Evolutionary conservation across 92 coral and sea anemone genomes (phyloP).

Genomic region (Palythoa caribaeorum): DNA sequence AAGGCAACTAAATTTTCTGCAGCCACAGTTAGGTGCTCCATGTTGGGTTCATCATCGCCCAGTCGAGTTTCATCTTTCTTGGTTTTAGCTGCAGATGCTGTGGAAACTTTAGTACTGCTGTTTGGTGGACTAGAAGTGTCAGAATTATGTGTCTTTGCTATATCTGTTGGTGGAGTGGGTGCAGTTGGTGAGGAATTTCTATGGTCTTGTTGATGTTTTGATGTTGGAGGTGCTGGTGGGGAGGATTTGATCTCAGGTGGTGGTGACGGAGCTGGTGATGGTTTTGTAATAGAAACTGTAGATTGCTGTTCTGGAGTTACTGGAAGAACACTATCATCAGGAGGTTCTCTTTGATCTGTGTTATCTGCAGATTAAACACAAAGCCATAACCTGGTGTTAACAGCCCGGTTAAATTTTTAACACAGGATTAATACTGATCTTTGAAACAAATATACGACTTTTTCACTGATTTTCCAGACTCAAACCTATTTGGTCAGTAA

Average conservation of each 20-base stretch:
- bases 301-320: constrained; percentile 7
- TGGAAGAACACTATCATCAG: constrained; percentile 10
- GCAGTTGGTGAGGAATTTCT: constrained; percentile 34
- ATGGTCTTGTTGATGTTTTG: constrained; percentile 2
- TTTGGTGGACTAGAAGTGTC: background rate
- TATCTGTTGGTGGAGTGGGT: constrained; percentile 9
- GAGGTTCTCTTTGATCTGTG: constrained; percentile 18
- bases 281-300: constrained; percentile 12
- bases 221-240: constrained; percentile 18
- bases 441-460: no score
- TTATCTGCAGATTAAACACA: constrained; percentile 1
- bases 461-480: no score
- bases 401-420: no score
- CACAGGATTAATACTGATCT: no score
- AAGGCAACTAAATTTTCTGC: constrained; percentile 94
- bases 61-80: constrained; percentile 17
- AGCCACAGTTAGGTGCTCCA: constrained; percentile 90
- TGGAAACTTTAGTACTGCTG: constrained; percentile 9
- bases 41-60: constrained; percentile 81
- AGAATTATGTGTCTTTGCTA: constrained; percentile 20
- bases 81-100: constrained; percentile 2
- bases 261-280: constrained; percentile 13
- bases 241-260: constrained; percentile 41
- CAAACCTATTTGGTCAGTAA: no score
- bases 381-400: background rate